phyloP scores from a whole-genome alignment of 2,888 invertebrate species.

The Leptopilina syphax region DNA sequence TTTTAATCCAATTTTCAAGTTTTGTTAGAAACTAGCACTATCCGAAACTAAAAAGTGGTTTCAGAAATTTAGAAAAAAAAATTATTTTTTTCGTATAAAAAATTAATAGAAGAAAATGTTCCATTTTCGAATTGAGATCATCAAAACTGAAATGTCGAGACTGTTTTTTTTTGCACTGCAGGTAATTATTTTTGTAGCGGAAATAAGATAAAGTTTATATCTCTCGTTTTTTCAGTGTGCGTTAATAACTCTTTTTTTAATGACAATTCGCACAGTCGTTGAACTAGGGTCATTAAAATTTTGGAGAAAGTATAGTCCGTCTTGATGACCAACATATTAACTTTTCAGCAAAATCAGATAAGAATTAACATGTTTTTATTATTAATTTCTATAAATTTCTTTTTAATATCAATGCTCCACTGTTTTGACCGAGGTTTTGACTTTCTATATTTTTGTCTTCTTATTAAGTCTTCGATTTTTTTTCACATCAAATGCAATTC shows the following conservation, averaged over 20 bases:
- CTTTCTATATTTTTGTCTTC: neutral
- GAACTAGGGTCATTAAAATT: neutral
- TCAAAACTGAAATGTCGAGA: too few relatives aligned
- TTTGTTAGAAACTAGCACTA: too few relatives aligned
- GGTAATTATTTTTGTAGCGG: constrained; percentile 2
- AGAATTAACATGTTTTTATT: constrained; percentile 4
- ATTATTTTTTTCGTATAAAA: too few relatives aligned
- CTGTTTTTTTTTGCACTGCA: neutral
- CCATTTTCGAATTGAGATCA: too few relatives aligned
- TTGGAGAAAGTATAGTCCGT: neutral
- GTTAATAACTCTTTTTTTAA: constrained; percentile 13
- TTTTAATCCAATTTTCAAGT: too few relatives aligned
- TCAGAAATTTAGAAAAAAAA: too few relatives aligned
- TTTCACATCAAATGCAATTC: too few relatives aligned
- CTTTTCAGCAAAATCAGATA: constrained; percentile 1
- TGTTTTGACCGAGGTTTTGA: neutral
- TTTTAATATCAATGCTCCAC: neutral
- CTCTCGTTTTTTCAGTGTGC: neutral
- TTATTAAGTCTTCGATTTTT: neutral
- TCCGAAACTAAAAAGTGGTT: too few relatives aligned
- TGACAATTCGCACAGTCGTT: constrained; percentile 7
- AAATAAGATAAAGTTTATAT: neutral
- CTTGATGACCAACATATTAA: neutral
- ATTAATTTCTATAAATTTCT: neutral
- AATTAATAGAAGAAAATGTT: too few relatives aligned